Conservation (phyloP, 2,888 invertebrate species). For the Cephus nigrinus region DNA sequence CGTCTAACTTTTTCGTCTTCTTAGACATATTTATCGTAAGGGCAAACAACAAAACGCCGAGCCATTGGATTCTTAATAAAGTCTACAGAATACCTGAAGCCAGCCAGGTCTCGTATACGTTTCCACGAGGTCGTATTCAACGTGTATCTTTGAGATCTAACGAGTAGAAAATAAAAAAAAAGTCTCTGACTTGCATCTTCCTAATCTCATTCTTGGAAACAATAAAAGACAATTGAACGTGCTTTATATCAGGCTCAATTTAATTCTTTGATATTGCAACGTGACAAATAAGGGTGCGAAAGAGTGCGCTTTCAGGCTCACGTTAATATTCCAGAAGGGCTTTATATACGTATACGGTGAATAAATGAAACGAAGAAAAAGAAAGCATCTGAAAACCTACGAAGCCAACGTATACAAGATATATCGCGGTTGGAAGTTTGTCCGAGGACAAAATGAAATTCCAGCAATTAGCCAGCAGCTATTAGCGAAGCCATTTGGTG, state of each 20-base stretch:
- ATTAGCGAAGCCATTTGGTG: slow-evolving; percentile 49
- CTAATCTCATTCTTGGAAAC: background rate
- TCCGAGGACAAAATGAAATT: slow-evolving; percentile 24
- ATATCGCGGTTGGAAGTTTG: background rate
- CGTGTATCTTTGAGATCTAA: background rate
- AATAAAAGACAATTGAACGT: background rate
- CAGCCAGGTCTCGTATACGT: background rate
- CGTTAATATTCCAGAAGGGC: too few species aligned
- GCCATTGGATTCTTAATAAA: background rate
- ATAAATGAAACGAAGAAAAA: background rate
- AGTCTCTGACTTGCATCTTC: background rate
- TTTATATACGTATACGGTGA: too few species aligned
- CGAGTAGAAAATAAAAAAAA: background rate
- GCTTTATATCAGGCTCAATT: background rate
- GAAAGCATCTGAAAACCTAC: background rate
- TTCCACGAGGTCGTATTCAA: background rate
- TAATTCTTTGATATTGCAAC: too few species aligned
- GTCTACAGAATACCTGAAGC: background rate
- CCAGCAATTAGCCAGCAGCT: slow-evolving; percentile 46
- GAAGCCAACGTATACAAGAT: background rate
- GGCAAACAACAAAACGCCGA: background rate
- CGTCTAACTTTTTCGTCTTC: background rate
- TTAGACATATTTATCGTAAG: background rate
- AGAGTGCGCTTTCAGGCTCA: too few species aligned
- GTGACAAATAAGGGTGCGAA: too few species aligned